Percentiles rank a stretch among this genome's conserved stretches.
Evolutionary conservation across 2,888 invertebrate genomes (phyloP).

Genomic region (Leucophenga montana): DNA sequence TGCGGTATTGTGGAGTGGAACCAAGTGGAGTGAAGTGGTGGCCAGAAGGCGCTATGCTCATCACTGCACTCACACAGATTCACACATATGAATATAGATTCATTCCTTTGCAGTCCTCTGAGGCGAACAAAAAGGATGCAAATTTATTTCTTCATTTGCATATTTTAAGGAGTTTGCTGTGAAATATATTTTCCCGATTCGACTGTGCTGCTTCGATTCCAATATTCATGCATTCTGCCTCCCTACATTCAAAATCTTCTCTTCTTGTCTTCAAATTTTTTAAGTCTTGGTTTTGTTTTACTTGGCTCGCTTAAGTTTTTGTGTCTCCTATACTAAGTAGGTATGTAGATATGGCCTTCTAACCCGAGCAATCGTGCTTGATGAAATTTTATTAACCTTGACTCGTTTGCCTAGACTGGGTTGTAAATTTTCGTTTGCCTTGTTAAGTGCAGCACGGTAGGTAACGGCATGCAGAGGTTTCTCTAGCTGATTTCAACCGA

Average conservation of each 20-base stretch:
- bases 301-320: neutral
- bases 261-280: neutral
- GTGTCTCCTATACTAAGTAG: neutral
- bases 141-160: slow-evolving; percentile 74
- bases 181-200: slow-evolving; percentile 63
- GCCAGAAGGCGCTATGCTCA: slow-evolving; percentile 33
- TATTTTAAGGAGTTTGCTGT: slow-evolving; percentile 72
- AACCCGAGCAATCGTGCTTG: slow-evolving; percentile 36
- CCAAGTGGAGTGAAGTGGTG: slow-evolving; percentile 12
- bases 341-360: too few species aligned
- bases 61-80: slow-evolving; percentile 47
- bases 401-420: slow-evolving; percentile 50
- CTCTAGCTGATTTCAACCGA: too few species aligned
- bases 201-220: slow-evolving; percentile 49
- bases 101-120: slow-evolving; percentile 32
- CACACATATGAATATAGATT: slow-evolving; percentile 10
- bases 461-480: too few species aligned
- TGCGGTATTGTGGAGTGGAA: too few species aligned
- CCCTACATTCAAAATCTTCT: too few species aligned
- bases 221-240: slow-evolving; percentile 47
- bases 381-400: slow-evolving; percentile 65
- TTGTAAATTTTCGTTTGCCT: slow-evolving; percentile 55
- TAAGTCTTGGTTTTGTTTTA: neutral
- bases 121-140: slow-evolving; percentile 63
- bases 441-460: neutral